These are phyloP conservation scores for Camponotus pennsylvanicus DNA, from an alignment of 1,140 invertebrate species.

Conservation along the genomic window DNA sequence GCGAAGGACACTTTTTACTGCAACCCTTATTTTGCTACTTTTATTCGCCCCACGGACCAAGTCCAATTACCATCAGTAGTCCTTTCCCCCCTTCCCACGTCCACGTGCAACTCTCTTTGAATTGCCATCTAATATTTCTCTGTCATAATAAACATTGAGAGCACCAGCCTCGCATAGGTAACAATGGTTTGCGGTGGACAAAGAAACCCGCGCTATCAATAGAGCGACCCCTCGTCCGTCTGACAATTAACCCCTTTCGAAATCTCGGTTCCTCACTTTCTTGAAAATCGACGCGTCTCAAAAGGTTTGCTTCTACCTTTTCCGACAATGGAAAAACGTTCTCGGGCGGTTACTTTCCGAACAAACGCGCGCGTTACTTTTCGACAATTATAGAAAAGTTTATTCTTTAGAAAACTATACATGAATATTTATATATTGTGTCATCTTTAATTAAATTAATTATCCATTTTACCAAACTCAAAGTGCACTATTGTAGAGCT, in stretches of 20 bases:
- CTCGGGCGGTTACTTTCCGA: background rate
- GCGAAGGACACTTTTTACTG: slow-evolving; percentile 30
- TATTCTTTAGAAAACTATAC: too few species aligned
- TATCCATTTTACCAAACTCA: background rate
- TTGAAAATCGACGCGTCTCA: slow-evolving; percentile 20
- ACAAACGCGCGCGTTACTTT: slow-evolving; percentile 7
- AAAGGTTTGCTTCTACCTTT: background rate
- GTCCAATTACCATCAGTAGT: background rate
- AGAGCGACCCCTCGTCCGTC: slow-evolving; percentile 1
- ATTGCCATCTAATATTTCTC: slow-evolving; percentile 14
- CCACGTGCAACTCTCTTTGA: background rate
- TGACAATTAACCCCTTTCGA: slow-evolving; percentile 51
- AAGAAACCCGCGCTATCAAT: slow-evolving; percentile 53
- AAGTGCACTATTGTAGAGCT: background rate
- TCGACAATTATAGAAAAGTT: background rate
- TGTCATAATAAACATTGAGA: slow-evolving; percentile 35
- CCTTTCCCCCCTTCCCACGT: background rate
- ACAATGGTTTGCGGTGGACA: slow-evolving; percentile 46
- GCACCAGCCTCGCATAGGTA: slow-evolving; percentile 16
- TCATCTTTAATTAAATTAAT: background rate
- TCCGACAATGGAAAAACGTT: slow-evolving; percentile 10
- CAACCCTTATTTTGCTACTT: slow-evolving; percentile 24
- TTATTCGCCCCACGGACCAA: slow-evolving; percentile 11
- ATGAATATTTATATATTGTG: too few species aligned
- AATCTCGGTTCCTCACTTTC: slow-evolving; percentile 31